Evolutionary conservation across 2,888 invertebrate species (phyloP), one percentile per base, ranked within the genome.

Genomic region (Pecten maximus): DNA sequence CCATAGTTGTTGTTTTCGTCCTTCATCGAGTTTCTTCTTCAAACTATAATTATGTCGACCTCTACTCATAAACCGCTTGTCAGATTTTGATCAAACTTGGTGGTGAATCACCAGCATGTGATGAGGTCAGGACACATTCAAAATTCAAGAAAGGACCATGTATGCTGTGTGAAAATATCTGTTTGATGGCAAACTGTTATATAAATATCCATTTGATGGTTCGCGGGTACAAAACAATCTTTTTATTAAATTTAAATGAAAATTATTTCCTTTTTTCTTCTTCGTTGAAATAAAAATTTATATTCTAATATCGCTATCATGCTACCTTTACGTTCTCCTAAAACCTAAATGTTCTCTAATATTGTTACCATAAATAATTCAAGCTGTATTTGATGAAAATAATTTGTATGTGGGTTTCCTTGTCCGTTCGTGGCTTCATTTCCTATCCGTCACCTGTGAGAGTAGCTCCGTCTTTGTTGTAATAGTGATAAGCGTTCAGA

Each of bases 311-410:
- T 74, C 35, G 28, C 74, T 12, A 28, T 74, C n/a, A 23, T 35
- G 28, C 10, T 74, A 74, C 35, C 74, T 23, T 10, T 74, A 74
- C 74, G 6, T 16, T 60, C 23, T 74, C 35, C 74, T 74, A 28
- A 74, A 74, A 35, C 74, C 23, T 35, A 60, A 60, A 60, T 23
- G 60, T 23, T 74, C 28, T 28, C 74, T 74, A 74, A 35, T 35
- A 35, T 35, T 28, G 28, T 35, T 10, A 74, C 35, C 23, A 74
- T 74, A 74, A 74, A 74, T 74, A 74, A 74, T 74, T 74, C 74
- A 74, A 74, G 23, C 74, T 35, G 28, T 74, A 74, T 74, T 35
- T 35, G 74, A 74, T 74, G 74, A 35, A 74, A 74, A 74, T 74
- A 74, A 28, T 74, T 74, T 74, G 74, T 35, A 74, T 74, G 35